Conservation (phyloP, 2,888 invertebrate species). For the Tuta absoluta region DNA sequence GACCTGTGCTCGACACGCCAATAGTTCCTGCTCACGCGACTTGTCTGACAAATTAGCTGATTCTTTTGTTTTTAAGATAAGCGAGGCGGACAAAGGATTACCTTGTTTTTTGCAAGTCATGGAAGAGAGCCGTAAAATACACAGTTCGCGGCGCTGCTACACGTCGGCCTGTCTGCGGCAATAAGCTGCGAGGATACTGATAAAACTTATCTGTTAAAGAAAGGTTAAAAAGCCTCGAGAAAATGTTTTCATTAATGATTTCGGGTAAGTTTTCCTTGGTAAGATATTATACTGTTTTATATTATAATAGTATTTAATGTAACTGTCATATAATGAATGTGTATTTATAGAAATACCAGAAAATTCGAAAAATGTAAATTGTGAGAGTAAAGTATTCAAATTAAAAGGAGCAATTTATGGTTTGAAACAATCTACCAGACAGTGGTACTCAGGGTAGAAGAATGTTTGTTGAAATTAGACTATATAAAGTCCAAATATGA, state of each 20-base stretch:
- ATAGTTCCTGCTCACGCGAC: constrained; percentile 1
- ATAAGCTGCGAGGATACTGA: constrained; percentile 43
- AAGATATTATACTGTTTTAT: no score
- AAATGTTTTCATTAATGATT: background rate
- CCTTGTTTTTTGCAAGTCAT: constrained; percentile 40
- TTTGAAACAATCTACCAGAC: no score
- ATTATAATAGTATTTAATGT: no score
- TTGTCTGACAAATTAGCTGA: background rate
- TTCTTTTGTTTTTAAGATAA: background rate
- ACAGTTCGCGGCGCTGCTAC: constrained; percentile 37
- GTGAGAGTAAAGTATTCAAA: no score
- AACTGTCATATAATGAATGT: no score
- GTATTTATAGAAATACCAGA: no score
- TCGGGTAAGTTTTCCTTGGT: background rate
- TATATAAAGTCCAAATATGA: no score
- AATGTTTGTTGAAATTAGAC: no score
- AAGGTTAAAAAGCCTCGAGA: constrained; percentile 3
- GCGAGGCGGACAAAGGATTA: constrained; percentile 56
- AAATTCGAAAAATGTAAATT: no score
- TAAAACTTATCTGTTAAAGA: constrained; percentile 35
- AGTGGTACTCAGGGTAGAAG: no score
- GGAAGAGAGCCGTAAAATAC: constrained; percentile 45
- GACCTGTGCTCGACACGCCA: constrained; percentile 25
- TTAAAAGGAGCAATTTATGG: no score
- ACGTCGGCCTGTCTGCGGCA: constrained; percentile 40